phyloP scores from a whole-genome alignment of 2,113 vertebrate species.

The Dicrurus megarhynchus region DNA sequence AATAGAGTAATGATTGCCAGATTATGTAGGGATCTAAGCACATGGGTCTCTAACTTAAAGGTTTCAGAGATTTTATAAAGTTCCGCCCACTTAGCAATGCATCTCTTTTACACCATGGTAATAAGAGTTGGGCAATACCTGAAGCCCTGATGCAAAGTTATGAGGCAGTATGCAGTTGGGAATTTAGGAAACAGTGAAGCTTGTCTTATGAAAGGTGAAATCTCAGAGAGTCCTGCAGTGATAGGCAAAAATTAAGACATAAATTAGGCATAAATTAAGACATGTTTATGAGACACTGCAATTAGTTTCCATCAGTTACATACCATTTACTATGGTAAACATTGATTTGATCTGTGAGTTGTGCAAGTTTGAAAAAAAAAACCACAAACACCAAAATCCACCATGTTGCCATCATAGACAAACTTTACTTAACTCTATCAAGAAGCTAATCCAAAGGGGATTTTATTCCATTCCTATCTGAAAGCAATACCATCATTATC shows the following conservation, averaged over 20 bases:
- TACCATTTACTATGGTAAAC: neutral
- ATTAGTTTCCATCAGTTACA: neutral
- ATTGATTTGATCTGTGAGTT: neutral
- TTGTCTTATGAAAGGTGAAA: neutral
- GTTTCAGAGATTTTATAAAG: neutral
- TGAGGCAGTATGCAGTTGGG: neutral
- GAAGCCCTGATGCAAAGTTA: neutral
- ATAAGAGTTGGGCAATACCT: neutral
- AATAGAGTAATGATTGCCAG: neutral
- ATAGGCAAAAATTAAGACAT: neutral
- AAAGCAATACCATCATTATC: neutral
- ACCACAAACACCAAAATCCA: neutral
- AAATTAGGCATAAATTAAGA: neutral
- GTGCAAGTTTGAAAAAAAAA: neutral
- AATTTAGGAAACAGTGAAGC: neutral
- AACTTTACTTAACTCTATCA: neutral
- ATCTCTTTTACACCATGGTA: neutral
- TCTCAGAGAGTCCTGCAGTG: neutral
- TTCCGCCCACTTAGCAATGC: neutral
- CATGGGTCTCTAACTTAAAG: neutral
- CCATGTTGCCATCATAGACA: neutral
- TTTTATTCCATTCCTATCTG: neutral
- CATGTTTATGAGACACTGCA: neutral
- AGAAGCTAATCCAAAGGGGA: neutral
- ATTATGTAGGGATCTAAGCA: neutral